A percentile compares a stretch with the other conserved stretches of the same genome.
Evolutionary conservation across 2,888 invertebrate species (phyloP).

Genomic region (Sepioteuthis lessoniana): DNA sequence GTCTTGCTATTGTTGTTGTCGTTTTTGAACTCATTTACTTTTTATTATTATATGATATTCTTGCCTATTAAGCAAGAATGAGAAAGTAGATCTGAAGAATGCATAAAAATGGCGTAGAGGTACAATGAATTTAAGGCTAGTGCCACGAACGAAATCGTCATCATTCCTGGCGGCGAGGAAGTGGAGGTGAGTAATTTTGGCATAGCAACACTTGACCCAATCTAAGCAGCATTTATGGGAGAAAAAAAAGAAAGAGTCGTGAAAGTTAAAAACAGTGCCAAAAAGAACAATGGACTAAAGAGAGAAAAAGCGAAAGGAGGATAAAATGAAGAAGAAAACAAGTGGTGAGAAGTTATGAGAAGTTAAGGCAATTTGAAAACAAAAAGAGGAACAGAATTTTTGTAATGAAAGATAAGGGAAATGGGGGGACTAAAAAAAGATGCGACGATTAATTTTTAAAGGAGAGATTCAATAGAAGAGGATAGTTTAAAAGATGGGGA

Average conservation of each 20-base stretch:
- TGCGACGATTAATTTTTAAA: no score
- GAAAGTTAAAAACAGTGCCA: background rate
- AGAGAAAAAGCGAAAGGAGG: background rate
- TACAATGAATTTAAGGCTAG: background rate
- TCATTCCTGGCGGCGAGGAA: background rate
- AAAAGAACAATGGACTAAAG: background rate
- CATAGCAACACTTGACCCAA: constrained; percentile 23
- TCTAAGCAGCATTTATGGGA: background rate
- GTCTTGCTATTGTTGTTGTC: no score
- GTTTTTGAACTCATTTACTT: no score
- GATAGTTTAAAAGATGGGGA: no score
- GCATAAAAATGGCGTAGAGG: background rate
- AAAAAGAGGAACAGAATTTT: no score
- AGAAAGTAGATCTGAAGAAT: background rate
- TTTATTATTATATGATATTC: background rate
- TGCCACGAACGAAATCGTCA: background rate
- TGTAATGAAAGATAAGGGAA: no score
- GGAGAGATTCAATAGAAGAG: no score
- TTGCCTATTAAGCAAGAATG: background rate
- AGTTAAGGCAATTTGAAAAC: background rate
- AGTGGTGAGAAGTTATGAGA: background rate
- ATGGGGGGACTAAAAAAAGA: no score
- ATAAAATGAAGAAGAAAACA: background rate
- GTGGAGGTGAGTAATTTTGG: background rate
- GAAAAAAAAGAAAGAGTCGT: background rate